Percentiles rank a stretch among this genome's conserved stretches.
These are phyloP conservation scores for Hipparchia sbordonii DNA, from an alignment of 2,888 invertebrate species.

Conservation along the genomic window DNA sequence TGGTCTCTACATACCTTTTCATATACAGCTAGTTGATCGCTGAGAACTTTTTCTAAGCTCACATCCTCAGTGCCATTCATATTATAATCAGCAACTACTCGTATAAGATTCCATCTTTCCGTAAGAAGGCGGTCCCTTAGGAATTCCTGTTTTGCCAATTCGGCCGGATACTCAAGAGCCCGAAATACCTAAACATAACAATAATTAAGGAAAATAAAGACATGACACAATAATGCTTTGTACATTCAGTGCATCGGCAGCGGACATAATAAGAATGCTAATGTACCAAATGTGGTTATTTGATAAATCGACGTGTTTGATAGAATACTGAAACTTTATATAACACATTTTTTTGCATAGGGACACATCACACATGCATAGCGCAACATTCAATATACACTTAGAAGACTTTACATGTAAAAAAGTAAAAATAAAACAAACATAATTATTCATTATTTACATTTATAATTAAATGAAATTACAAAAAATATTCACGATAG, in stretches of 20 bases:
- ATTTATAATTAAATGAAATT: not conserved
- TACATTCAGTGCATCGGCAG: not conserved
- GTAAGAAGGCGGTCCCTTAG: constrained; percentile 83
- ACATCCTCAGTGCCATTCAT: constrained; percentile 79
- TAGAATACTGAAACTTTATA: not conserved
- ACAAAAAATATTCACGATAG: not conserved
- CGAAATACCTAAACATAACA: constrained; percentile 86
- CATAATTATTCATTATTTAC: not conserved
- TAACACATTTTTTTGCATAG: too few relatives aligned
- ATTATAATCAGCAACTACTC: constrained; percentile 83
- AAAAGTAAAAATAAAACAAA: not conserved
- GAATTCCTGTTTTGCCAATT: constrained; percentile 85
- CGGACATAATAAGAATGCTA: too few relatives aligned
- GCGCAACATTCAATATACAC: too few relatives aligned
- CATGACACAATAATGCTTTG: constrained; percentile 38
- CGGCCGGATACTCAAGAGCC: constrained; percentile 90
- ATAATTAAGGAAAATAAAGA: not conserved
- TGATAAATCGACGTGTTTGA: too few relatives aligned
- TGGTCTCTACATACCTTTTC: constrained; percentile 59
- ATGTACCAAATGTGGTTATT: too few relatives aligned
- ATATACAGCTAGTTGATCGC: constrained; percentile 68
- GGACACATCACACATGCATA: too few relatives aligned
- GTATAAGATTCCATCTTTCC: constrained; percentile 83
- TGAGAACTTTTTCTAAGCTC: constrained; percentile 77
- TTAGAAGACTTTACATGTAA: not conserved